Evolutionary conservation across 1,140 invertebrate genomes (phyloP).

Genomic region (Trigoniulus corallinus): DNA sequence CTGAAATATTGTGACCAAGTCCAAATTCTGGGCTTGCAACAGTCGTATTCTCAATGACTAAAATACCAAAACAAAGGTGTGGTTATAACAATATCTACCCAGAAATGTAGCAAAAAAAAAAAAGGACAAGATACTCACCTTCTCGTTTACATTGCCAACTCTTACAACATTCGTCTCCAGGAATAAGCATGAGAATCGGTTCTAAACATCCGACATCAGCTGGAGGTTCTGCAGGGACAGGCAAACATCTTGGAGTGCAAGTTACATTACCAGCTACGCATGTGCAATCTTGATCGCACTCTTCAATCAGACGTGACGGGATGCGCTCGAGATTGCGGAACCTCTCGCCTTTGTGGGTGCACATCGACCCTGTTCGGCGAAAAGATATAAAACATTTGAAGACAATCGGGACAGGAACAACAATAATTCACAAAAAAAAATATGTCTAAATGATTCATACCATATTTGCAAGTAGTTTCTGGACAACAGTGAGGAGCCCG

Average conservation of each 20-base stretch:
- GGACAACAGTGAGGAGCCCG: slow-evolving; percentile 66
- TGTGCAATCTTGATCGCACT: slow-evolving; percentile 67
- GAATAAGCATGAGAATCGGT: slow-evolving; percentile 45
- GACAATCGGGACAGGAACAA: neutral
- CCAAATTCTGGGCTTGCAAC: too few species aligned
- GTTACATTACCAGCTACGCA: slow-evolving; percentile 71
- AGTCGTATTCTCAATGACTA: neutral
- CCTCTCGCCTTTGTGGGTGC: slow-evolving; percentile 27
- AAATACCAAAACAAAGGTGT: neutral
- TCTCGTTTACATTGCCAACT: slow-evolving; percentile 20
- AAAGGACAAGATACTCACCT: neutral
- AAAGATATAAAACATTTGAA: neutral
- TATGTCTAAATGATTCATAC: slow-evolving; percentile 19
- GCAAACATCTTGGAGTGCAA: slow-evolving; percentile 58
- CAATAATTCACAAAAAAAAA: neutral
- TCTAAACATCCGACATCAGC: slow-evolving; percentile 45
- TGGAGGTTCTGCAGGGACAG: slow-evolving; percentile 52
- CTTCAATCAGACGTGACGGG: slow-evolving; percentile 41
- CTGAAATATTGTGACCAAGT: too few species aligned
- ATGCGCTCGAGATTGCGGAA: slow-evolving; percentile 45
- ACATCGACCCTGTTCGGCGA: slow-evolving; percentile 14
- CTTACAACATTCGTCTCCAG: slow-evolving; percentile 50
- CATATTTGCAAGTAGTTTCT: slow-evolving; percentile 28
- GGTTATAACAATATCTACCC: neutral
- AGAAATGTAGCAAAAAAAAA: neutral